phyloP scores from a whole-genome alignment of 2,888 invertebrate species.

The Poecilus cupreus region DNA sequence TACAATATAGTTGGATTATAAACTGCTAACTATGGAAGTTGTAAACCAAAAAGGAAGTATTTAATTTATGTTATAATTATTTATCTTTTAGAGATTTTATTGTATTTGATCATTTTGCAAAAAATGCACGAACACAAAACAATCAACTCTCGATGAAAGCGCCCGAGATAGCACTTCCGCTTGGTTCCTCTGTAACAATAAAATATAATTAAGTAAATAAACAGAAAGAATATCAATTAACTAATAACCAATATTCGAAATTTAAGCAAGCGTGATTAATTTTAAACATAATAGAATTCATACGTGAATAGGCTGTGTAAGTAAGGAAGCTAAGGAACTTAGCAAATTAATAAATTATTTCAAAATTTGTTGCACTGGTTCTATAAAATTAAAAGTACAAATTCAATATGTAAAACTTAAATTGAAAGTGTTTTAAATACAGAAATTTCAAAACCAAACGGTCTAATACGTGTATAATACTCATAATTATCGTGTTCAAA shows the following conservation, averaged over 20 bases:
- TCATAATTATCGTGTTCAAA: conserved; percentile 11
- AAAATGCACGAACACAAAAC: too few species aligned
- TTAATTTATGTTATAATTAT: too few species aligned
- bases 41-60: too few species aligned
- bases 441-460: not conserved
- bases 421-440: not conserved
- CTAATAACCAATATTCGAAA: not conserved
- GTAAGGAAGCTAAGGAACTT: not conserved
- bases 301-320: not conserved
- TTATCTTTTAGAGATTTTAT: too few species aligned
- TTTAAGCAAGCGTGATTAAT: not conserved
- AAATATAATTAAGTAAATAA: too few species aligned
- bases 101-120: too few species aligned
- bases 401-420: not conserved
- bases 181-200: too few species aligned
- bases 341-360: not conserved
- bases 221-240: not conserved
- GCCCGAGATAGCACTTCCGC: too few species aligned
- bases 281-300: not conserved
- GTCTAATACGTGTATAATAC: conserved; percentile 19
- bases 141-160: too few species aligned
- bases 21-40: too few species aligned
- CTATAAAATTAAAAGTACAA: not conserved
- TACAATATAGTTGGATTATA: too few species aligned
- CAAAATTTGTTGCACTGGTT: not conserved